A percentile compares a stretch with the other conserved stretches of the same genome.
Conservation (phyloP, 2,113 vertebrate genomes). For the Cranoglanis bouderius region DNA sequence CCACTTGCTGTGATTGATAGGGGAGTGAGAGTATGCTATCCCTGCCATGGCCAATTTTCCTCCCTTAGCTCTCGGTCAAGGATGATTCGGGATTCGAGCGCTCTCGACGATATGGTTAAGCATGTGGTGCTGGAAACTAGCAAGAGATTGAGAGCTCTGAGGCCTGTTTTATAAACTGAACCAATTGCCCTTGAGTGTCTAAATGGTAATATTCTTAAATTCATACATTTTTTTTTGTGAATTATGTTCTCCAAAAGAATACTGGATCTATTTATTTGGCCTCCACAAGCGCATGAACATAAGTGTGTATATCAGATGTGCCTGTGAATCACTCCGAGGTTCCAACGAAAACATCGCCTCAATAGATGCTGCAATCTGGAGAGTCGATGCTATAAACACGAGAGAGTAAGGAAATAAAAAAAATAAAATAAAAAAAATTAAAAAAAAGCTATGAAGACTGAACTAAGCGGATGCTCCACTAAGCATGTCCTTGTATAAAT, state of each 20-base stretch:
- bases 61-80: neutral
- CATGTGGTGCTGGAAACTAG: neutral
- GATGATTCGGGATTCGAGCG: neutral
- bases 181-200: neutral
- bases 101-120: neutral
- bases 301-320: constrained; percentile 2
- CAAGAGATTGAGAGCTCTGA: neutral
- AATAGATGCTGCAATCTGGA: constrained; percentile 7
- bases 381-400: neutral
- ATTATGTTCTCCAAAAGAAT: neutral
- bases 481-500: neutral
- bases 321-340: neutral
- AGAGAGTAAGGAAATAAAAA: neutral
- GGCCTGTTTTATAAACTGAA: neutral
- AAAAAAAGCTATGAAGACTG: neutral
- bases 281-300: neutral
- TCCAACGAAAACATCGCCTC: neutral
- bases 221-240: neutral
- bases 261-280: neutral
- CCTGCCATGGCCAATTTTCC: neutral
- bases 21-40: neutral
- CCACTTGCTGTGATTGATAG: neutral
- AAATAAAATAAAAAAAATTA: neutral
- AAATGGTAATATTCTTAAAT: neutral
- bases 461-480: neutral